These are phyloP conservation scores for Sylvicapra grimmia DNA, from an alignment of 2,113 vertebrate species.

Conservation along the genomic window DNA sequence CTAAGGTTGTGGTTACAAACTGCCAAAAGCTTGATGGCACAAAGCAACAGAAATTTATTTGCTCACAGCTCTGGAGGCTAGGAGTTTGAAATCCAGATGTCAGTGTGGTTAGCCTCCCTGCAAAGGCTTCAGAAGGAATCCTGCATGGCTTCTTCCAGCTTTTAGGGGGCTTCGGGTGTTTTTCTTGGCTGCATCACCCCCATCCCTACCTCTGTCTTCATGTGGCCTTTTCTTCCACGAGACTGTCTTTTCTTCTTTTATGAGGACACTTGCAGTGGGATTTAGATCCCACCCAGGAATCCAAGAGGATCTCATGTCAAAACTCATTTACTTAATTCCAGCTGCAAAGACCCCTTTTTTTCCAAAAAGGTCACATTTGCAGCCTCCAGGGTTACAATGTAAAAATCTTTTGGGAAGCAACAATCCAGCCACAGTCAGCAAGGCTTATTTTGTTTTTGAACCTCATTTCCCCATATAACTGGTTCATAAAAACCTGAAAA, in stretches of 20 bases:
- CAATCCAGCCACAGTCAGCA: neutral
- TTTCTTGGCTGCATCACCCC: neutral
- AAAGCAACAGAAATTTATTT: neutral
- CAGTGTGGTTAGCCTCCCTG: neutral
- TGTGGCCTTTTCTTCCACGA: neutral
- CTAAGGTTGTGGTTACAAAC: neutral
- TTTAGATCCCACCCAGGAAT: neutral
- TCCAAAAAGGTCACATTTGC: neutral
- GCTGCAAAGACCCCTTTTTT: neutral
- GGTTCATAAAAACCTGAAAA: neutral
- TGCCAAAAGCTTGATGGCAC: neutral
- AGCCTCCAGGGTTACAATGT: neutral
- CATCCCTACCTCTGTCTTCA: neutral
- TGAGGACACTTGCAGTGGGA: neutral
- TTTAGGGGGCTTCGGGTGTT: fast-evolving
- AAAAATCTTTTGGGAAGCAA: neutral
- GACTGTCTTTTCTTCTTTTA: neutral
- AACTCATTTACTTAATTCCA: neutral
- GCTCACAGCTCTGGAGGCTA: neutral
- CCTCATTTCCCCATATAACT: neutral
- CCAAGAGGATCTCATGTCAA: neutral
- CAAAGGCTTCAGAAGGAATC: neutral
- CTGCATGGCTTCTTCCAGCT: too few relatives aligned
- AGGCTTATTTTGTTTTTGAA: neutral
- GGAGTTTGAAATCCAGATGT: neutral